Conservation (phyloP, 2,113 vertebrate species). For the Riparia riparia region DNA sequence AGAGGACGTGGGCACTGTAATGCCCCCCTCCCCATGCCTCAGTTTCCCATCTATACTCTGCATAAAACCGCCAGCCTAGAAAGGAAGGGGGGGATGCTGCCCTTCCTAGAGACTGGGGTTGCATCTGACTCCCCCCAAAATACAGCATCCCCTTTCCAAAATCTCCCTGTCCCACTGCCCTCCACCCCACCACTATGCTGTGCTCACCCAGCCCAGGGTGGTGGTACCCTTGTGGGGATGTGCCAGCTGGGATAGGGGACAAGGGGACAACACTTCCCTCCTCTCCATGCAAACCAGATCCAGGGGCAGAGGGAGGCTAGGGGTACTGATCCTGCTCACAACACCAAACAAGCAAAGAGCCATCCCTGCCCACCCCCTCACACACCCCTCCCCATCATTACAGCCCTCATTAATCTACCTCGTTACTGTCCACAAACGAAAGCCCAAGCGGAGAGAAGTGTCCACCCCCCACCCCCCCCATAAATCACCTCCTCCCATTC, state of each 20-base stretch:
- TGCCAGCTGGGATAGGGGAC: not conserved
- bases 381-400: not conserved
- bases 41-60: not conserved
- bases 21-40: not conserved
- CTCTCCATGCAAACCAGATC: not conserved
- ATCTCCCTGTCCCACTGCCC: not conserved
- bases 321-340: not conserved
- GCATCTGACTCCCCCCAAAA: not conserved
- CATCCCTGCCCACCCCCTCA: not conserved
- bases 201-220: not conserved
- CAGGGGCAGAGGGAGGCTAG: not conserved
- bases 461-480: not conserved
- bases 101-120: not conserved
- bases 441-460: not conserved
- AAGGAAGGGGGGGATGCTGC: accelerated
- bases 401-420: not conserved
- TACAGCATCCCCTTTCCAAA: not conserved
- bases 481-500: slow-evolving; percentile 45
- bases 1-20: not conserved
- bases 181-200: not conserved
- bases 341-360: not conserved
- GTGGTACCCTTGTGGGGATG: not conserved
- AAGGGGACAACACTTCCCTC: not conserved
- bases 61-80: not conserved
- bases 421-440: not conserved